Evolutionary conservation across 2,888 invertebrate genomes (phyloP).

Genomic region (Rambutsinella grinnellia): DNA sequence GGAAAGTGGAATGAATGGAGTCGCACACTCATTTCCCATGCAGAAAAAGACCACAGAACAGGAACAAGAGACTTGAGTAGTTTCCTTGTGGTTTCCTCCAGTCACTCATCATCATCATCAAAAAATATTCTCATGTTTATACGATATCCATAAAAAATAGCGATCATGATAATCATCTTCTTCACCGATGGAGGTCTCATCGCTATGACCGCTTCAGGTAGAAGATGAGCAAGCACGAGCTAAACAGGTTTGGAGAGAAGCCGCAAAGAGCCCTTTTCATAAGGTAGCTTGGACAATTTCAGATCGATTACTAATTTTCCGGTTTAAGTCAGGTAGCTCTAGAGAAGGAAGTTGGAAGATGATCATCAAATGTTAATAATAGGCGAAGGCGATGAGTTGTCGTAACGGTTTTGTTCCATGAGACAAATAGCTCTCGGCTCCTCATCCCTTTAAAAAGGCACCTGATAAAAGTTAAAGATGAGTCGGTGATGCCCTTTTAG

Average conservation of each 20-base stretch:
- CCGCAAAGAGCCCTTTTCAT: too few relatives aligned
- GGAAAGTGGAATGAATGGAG: neutral
- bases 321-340: conserved; percentile 1
- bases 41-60: conserved; percentile 39
- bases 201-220: too few relatives aligned
- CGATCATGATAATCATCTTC: conserved; percentile 13
- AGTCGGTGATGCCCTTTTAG: conserved; percentile 1
- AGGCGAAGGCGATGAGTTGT: conserved; percentile 1
- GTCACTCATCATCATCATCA: conserved; percentile 26
- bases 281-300: conserved; percentile 2
- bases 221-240: conserved; percentile 42
- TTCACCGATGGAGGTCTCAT: too few relatives aligned
- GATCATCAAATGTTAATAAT: neutral
- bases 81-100: conserved; percentile 49
- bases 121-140: conserved; percentile 2
- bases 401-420: neutral
- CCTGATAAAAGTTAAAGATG: neutral
- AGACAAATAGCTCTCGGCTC: neutral
- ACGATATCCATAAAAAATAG: neutral
- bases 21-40: conserved; percentile 46
- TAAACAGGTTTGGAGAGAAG: conserved; percentile 35
- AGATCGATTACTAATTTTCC: neutral
- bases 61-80: conserved; percentile 52
- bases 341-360: conserved; percentile 2
- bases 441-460: neutral